Percentiles rank a stretch among this genome's conserved stretches.
phyloP scores from a whole-genome alignment of 64 coral and sea anemone species.

The Trachythela sp. region DNA sequence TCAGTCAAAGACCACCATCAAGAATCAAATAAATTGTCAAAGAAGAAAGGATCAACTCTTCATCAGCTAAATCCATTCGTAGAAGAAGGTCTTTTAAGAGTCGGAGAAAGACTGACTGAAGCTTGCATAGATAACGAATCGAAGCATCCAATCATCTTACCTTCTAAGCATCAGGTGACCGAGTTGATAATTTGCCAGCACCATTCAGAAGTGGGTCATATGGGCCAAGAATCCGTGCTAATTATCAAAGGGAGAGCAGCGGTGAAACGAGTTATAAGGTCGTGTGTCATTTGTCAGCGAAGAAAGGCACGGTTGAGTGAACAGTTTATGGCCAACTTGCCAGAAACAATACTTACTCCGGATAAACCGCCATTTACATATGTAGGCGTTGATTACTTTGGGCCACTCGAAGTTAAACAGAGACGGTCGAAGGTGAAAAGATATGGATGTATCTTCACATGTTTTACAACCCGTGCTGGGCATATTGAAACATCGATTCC shows the following conservation, averaged over 20 bases:
- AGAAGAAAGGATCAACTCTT: not conserved
- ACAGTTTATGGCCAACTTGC: too few species aligned
- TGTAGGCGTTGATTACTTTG: too few species aligned
- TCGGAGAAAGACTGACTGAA: not conserved
- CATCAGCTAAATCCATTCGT: not conserved
- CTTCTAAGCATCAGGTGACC: not conserved
- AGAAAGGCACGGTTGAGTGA: too few species aligned
- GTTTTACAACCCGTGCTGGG: not conserved
- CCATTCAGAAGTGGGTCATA: not conserved
- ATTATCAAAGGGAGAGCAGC: not conserved
- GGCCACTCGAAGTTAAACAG: not conserved
- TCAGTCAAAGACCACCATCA: not conserved
- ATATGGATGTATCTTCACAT: not conserved
- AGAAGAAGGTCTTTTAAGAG: not conserved
- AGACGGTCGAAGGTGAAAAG: not conserved
- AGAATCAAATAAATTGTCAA: not conserved
- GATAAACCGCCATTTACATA: too few species aligned
- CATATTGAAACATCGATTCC: not conserved
- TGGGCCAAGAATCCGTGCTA: not conserved
- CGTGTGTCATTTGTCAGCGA: not conserved
- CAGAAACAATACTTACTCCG: too few species aligned
- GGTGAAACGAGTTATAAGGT: not conserved
- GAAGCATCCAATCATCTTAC: too few species aligned
- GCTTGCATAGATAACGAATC: not conserved
- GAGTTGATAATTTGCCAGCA: not conserved